Base-by-base conservation (phyloP, 53 echinoderm and acorn worm genomes). In the Astropecten irregularis region DNA sequence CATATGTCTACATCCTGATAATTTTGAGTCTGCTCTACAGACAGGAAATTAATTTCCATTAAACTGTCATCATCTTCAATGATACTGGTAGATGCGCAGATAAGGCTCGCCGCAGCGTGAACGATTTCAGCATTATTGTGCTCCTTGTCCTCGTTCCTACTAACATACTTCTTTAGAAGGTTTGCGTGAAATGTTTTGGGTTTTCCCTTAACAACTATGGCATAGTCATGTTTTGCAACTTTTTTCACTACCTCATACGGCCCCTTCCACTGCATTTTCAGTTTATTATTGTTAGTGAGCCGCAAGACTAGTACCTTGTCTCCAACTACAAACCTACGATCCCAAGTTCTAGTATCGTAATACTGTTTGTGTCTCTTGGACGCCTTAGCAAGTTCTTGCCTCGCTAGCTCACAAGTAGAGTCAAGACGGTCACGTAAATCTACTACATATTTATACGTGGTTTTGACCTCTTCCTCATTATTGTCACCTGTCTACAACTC, bases 241-340 rank as follows among this genome's bases (percentile, higher is more conserved):
- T 76, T 76, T 0, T 34, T 11, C 1, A 76, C 21, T 1, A 76
- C 55, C 0, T 13, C 37, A 55, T 35, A 85, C 20, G 84, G 89
- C 4, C 89, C 89, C 37, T 67, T 67, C 90, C 90, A 86, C 4
- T 85, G 86, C 82, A 86, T 81, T 19, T 82, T 51, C 0, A 92
- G 59, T 71, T 90, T 90, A 60, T 88, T 92, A 19, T 40, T 61
- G 20, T 83, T 76, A 31, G 88, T 92, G 32, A 88, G 92, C 21
- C 58, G 40, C 18, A 92, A 57, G 27, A 81, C n/a, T 0, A 68
- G 81, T 14, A 83, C 72, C 22, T 71, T 60, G 55, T 88, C 88
- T 30, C 82, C 82, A 14, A 53, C 63, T 47, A 31, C 49, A 49
- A 70, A 82, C 33, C 72, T 59, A 38, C 81, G 66, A 38, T 57